A percentile compares a stretch with the other conserved stretches of the same genome.
Evolutionary conservation across 2,888 invertebrate genomes (phyloP).

Genomic region (Monoplex corrugatus): DNA sequence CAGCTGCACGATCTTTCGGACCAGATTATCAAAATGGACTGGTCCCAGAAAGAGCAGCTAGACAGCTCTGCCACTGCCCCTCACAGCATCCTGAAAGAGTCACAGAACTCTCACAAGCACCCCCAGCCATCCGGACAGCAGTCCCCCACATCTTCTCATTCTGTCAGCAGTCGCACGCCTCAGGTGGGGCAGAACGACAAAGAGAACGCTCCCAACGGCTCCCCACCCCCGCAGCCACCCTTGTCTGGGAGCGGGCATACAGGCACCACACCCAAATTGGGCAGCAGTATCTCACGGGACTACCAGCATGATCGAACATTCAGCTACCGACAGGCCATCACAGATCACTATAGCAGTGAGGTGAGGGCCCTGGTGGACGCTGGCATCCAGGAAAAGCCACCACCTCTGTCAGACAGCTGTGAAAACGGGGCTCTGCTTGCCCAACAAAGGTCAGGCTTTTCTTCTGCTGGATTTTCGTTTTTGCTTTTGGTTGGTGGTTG

Average conservation of each 20-base stretch:
- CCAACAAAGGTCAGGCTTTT: constrained; percentile 42
- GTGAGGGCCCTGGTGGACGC: constrained; percentile 61
- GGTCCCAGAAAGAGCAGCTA: constrained; percentile 55
- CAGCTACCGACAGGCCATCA: constrained; percentile 71
- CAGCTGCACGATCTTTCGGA: constrained; percentile 71
- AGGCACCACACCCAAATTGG: not conserved
- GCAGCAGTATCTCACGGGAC: constrained; percentile 56
- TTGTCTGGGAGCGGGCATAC: not conserved
- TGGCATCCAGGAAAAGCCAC: constrained; percentile 56
- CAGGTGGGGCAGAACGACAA: constrained; percentile 43
- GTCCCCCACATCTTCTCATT: not conserved
- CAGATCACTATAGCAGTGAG: constrained; percentile 69
- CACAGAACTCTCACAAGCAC: constrained; percentile 47
- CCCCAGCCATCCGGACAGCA: not conserved
- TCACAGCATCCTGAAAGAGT: constrained; percentile 54
- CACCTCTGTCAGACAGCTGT: constrained; percentile 36
- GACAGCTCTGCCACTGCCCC: not conserved
- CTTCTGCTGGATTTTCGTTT: not conserved
- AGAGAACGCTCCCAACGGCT: constrained; percentile 51
- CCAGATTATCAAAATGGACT: constrained; percentile 70
- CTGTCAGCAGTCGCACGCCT: not conserved
- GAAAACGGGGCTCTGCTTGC: constrained; percentile 50
- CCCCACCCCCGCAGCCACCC: constrained; percentile 1
- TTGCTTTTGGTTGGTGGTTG: too few relatives aligned
- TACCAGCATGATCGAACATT: constrained; percentile 70